Evolutionary conservation across 1,140 invertebrate species (phyloP).

Genomic region (Rhagoletis pomonella): DNA sequence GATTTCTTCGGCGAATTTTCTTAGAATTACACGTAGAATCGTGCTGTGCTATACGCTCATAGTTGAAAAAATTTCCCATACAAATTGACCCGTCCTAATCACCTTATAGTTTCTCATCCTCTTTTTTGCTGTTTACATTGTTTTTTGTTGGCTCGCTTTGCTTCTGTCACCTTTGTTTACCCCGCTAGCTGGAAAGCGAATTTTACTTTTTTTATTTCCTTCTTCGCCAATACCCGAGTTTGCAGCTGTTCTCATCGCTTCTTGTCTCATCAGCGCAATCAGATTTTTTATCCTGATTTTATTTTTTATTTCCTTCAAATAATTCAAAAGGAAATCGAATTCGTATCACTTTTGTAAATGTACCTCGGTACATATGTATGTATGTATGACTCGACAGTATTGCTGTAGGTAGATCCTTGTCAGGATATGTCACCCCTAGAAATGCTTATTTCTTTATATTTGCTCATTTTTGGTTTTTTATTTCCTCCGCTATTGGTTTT

Average conservation of each 20-base stretch:
- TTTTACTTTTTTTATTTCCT: not conserved
- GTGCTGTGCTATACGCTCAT: too few relatives aligned
- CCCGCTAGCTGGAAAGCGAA: not conserved
- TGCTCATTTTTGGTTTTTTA: not conserved
- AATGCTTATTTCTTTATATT: not conserved
- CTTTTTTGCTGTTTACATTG: not conserved
- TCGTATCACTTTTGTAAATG: constrained; percentile 74
- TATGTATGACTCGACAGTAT: not conserved
- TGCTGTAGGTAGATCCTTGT: not conserved
- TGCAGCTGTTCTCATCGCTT: not conserved
- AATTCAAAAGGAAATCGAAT: constrained; percentile 69
- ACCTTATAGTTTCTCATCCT: not conserved
- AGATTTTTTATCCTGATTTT: not conserved
- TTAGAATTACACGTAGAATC: too few relatives aligned
- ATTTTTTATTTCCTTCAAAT: constrained; percentile 34
- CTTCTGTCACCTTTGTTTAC: not conserved
- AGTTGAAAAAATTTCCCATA: too few relatives aligned
- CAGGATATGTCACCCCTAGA: not conserved
- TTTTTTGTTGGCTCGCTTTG: too few relatives aligned
- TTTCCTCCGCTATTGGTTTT: constrained; percentile 19
- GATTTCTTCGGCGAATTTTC: too few relatives aligned
- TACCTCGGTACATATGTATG: constrained; percentile 54
- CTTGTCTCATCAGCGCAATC: not conserved
- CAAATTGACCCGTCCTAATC: too few relatives aligned
- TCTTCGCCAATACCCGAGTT: not conserved